Evolutionary conservation across 2,888 invertebrate genomes (phyloP).

Genomic region (Smittia sp.): DNA sequence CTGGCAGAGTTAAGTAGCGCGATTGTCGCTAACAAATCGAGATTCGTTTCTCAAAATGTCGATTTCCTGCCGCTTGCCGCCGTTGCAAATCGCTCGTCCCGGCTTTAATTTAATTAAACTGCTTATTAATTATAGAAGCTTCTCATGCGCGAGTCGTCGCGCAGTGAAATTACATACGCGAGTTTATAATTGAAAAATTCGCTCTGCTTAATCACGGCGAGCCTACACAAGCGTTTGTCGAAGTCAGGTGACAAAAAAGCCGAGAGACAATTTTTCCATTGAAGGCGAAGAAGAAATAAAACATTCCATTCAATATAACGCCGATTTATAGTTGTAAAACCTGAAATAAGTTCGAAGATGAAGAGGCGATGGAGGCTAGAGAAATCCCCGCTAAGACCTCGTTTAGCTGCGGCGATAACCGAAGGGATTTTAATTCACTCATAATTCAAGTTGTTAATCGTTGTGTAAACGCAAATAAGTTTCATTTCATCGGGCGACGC

Average conservation of each 20-base stretch:
- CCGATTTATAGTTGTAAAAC: constrained; percentile 10
- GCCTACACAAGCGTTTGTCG: constrained; percentile 9
- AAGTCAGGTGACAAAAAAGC: constrained; percentile 1
- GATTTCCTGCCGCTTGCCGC: constrained; percentile 7
- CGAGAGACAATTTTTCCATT: background rate
- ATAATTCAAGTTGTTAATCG: constrained; percentile 1
- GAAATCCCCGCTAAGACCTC: constrained; percentile 12
- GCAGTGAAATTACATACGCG: constrained; percentile 8
- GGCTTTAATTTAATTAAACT: constrained; percentile 26
- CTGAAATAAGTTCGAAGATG: constrained; percentile 8
- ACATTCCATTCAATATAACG: constrained; percentile 19
- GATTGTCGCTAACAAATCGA: constrained; percentile 20
- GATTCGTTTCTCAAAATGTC: background rate
- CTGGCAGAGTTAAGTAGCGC: background rate
- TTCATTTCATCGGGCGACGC: background rate
- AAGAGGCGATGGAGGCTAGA: background rate
- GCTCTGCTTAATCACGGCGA: constrained; percentile 3
- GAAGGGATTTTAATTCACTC: background rate
- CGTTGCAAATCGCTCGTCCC: background rate
- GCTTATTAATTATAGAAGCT: constrained; percentile 11
- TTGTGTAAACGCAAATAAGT: constrained; percentile 7
- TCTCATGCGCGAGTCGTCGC: background rate
- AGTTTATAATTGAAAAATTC: constrained; percentile 19
- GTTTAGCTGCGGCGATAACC: background rate
- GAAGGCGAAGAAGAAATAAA: background rate